Base-by-base conservation (phyloP, 2,888 invertebrate genomes). In the Hofmannophila pseudospretella region DNA sequence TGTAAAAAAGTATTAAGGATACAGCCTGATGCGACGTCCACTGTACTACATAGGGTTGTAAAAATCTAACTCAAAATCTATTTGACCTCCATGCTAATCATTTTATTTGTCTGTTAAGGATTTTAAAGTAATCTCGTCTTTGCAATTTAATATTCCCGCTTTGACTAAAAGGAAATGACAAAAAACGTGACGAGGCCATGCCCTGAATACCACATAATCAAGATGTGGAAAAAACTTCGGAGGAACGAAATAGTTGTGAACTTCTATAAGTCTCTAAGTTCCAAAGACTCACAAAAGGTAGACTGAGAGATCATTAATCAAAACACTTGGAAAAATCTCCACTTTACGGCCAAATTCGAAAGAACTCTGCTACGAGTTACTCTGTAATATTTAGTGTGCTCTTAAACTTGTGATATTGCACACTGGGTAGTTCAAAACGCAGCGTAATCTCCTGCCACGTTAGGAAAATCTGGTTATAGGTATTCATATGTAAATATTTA, bases 261-360 rank as follows among this genome's bases (percentile, higher is more conserved):
- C 49, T 58, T 52, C 47, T 50, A n/a, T 45, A 38, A 46, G 45
- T 44, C 32, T 44, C n/a, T 4, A 23, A n/a, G 23, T 48, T 46
- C 22, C 33, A 44, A 49, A 42, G 37, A 47, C 47, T 30, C 39
- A 54, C 49, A 56, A 54, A 62, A 57, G 51, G 45, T 46, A 49
- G 48, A 51, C 48, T 47, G 42, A 34, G 36, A 41, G 44, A 41
- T 47, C 51, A 55, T 65, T 60, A 58, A 65, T 65, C 58, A 65
- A 51, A 59, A 54, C 51, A 45, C 42, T 23, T 39, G 34, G 33
- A 36, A 43, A 44, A 40, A 41, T 37, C 38, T 28, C 19, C 22
- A 32, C 27, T 34, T 11, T 9, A 32, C 36, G 36, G 43, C 41
- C 44, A 45, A 42, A 42, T 41, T 48, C 37, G 32, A 40, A 35